A percentile compares a stretch with the other conserved stretches of the same genome.
Conservation (phyloP, 2,113 vertebrate species). For the Ia io region DNA sequence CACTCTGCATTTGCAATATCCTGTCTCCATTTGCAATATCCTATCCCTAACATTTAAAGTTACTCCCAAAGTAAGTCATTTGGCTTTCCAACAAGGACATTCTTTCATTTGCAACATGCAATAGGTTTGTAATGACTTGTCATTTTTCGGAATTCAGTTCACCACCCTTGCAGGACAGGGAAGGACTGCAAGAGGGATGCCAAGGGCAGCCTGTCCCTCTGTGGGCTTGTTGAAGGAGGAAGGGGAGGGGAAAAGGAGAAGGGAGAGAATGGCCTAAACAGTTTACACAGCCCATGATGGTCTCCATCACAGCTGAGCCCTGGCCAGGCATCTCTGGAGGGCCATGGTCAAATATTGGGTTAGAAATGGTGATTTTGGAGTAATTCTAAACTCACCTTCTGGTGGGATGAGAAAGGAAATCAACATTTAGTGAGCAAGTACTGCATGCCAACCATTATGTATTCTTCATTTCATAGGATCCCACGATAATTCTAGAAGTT, state of each 20-base stretch:
- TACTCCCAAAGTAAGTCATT: conserved; percentile 47
- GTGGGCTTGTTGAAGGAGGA: neutral
- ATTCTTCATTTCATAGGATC: neutral
- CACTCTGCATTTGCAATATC: conserved; percentile 1
- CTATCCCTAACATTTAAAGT: conserved; percentile 18
- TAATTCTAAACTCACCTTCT: neutral
- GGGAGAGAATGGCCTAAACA: neutral
- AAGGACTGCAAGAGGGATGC: conserved; percentile 25
- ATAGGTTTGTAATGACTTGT: conserved; percentile 63
- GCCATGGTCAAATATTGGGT: neutral
- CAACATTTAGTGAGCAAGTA: neutral
- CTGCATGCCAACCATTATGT: neutral
- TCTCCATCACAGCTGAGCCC: neutral
- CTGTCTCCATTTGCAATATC: neutral
- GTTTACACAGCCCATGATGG: neutral
- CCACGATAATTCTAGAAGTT: neutral
- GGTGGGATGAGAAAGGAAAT: neutral
- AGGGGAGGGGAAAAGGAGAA: too few relatives aligned
- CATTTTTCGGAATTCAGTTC: conserved; percentile 63
- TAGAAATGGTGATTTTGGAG: neutral
- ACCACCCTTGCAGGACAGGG: conserved; percentile 48
- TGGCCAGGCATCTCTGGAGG: neutral
- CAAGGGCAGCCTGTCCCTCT: conserved; percentile 44
- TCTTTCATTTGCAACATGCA: conserved; percentile 58
- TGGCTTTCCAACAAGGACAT: conserved; percentile 61